A percentile compares a stretch with the other conserved stretches of the same genome.
phyloP scores from a whole-genome alignment of 2,113 vertebrate genomes.

The Brienomyrus brachyistius region DNA sequence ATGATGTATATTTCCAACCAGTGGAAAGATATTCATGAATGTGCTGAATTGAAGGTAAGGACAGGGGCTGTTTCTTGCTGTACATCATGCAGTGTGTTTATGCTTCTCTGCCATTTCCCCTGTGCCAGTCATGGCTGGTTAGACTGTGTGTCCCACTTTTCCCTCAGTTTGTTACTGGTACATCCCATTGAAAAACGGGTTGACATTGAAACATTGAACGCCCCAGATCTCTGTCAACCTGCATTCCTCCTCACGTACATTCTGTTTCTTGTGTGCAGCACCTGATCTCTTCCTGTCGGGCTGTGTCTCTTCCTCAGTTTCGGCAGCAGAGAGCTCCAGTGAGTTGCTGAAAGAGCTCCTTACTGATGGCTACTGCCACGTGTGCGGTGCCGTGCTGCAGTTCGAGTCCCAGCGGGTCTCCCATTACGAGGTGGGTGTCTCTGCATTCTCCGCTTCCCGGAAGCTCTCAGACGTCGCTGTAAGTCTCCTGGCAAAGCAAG shows the following conservation, averaged over 20 bases:
- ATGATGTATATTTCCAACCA: neutral
- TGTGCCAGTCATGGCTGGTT: neutral
- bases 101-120: neutral
- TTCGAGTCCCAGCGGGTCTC: constrained; percentile 70
- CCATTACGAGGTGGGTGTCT: constrained; percentile 71
- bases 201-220: neutral
- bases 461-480: too few species aligned
- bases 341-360: constrained; percentile 57
- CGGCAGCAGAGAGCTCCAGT: constrained; percentile 38
- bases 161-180: neutral
- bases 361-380: constrained; percentile 68
- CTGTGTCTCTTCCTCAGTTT: neutral
- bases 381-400: constrained; percentile 68
- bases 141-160: neutral
- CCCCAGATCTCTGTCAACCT: neutral
- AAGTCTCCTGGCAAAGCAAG: neutral
- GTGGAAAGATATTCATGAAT: neutral
- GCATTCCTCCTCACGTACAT: neutral
- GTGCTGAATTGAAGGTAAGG: neutral
- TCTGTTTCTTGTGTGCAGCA: neutral
- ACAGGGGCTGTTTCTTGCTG: neutral
- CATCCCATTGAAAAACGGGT: neutral
- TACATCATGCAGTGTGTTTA: neutral
- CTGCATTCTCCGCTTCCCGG: neutral
- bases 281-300: neutral